phyloP scores from a whole-genome alignment of 2,113 vertebrate genomes.

The Cephalopterus ornatus region DNA sequence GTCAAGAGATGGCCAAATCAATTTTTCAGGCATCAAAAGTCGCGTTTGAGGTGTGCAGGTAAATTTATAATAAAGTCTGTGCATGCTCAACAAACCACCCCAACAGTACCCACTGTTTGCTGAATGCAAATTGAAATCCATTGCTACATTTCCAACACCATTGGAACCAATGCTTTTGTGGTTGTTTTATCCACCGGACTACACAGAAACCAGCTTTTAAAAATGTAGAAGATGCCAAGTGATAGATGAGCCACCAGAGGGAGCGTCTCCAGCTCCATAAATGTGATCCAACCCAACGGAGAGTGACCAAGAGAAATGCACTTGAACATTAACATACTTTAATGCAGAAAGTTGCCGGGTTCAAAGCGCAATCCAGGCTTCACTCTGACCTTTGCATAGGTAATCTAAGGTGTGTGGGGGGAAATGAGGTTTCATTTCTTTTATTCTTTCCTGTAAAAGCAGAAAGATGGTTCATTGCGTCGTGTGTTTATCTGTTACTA shows the following conservation, averaged over 20 bases:
- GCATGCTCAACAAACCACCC: not conserved
- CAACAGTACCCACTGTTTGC: not conserved
- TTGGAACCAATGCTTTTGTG: not conserved
- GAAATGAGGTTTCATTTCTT: not conserved
- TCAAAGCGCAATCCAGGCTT: not conserved
- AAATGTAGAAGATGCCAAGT: not conserved
- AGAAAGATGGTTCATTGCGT: not conserved
- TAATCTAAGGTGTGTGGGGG: not conserved
- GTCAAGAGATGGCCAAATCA: not conserved
- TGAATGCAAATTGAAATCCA: not conserved
- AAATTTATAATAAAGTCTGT: not conserved
- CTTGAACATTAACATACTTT: not conserved
- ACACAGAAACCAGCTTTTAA: not conserved
- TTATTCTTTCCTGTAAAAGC: not conserved
- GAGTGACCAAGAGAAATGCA: not conserved
- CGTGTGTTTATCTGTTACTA: rapidly evolving
- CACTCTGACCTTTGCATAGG: not conserved
- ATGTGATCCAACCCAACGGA: not conserved
- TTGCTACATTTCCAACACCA: not conserved
- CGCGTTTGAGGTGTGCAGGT: not conserved
- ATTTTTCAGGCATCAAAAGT: not conserved
- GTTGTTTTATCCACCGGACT: not conserved
- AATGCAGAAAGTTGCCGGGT: not conserved
- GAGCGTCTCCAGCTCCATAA: not conserved
- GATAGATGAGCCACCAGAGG: not conserved